Conservation (phyloP, 2,888 invertebrate genomes). For the Euzetes globulus region DNA sequence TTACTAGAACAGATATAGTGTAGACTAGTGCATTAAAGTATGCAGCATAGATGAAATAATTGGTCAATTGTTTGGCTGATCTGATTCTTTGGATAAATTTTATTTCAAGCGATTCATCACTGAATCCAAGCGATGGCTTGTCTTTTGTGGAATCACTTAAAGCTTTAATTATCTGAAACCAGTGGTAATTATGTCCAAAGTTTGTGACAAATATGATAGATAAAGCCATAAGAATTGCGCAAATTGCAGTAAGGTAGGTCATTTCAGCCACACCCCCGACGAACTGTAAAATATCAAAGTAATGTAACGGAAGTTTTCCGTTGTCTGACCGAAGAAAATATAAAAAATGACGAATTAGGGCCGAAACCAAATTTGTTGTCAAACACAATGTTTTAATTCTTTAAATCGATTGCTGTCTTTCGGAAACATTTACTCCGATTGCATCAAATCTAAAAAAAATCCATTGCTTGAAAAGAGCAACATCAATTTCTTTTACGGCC, state of each 20-base stretch:
- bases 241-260: neutral
- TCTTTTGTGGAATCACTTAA: neutral
- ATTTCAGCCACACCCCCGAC: neutral
- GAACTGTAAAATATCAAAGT: neutral
- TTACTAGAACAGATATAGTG: no score
- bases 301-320: neutral
- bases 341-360: neutral
- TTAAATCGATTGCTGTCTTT: neutral
- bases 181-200: neutral
- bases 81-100: no score
- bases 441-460: neutral
- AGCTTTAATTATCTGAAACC: neutral
- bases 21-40: neutral
- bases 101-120: neutral
- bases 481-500: no score
- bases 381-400: neutral
- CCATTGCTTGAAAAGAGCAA: no score
- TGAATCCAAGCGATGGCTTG: neutral
- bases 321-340: neutral
- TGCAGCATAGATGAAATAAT: neutral
- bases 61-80: no score
- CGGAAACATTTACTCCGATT: neutral
- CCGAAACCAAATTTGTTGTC: neutral
- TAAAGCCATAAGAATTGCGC: neutral
- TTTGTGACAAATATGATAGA: neutral